These are phyloP conservation scores for Betta splendens DNA, from an alignment of 2,797 vertebrate genomes.

Conservation along the genomic window DNA sequence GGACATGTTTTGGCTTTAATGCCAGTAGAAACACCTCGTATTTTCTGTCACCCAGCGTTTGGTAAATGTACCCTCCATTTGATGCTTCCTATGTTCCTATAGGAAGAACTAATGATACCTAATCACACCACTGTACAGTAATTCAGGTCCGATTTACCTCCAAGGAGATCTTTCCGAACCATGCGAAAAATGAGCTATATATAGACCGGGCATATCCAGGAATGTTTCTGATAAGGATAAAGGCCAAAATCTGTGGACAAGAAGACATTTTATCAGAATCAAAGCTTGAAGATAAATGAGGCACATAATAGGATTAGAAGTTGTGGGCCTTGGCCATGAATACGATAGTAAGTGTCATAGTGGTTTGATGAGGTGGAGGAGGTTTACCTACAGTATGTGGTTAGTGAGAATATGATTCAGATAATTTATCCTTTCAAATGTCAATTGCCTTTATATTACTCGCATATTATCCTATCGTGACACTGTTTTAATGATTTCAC, in stretches of 20 bases:
- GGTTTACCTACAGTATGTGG: background rate
- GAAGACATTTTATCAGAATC: slow-evolving; percentile 16
- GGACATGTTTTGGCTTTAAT: no score
- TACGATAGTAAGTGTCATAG: background rate
- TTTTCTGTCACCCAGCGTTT: no score
- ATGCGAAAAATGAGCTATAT: slow-evolving; percentile 98
- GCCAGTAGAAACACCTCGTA: no score
- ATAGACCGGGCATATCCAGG: slow-evolving; percentile 94
- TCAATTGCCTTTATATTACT: slow-evolving; percentile 29
- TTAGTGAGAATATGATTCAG: background rate
- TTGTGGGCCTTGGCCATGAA: background rate
- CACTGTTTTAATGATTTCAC: no score
- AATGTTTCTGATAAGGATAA: slow-evolving; percentile 97
- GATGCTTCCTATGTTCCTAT: no score
- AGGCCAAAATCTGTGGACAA: slow-evolving; percentile 90
- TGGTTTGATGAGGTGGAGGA: background rate
- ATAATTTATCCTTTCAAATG: no score
- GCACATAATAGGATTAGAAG: background rate
- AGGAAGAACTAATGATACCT: no score
- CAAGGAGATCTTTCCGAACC: slow-evolving; percentile 98
- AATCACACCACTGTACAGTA: no score
- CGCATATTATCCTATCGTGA: background rate
- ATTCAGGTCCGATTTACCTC: slow-evolving; percentile 85
- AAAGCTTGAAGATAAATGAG: background rate
- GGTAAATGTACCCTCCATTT: no score